A percentile compares a stretch with the other conserved stretches of the same genome.
Evolutionary conservation across 2,113 vertebrate genomes (phyloP).

Genomic region (Eira barbara): DNA sequence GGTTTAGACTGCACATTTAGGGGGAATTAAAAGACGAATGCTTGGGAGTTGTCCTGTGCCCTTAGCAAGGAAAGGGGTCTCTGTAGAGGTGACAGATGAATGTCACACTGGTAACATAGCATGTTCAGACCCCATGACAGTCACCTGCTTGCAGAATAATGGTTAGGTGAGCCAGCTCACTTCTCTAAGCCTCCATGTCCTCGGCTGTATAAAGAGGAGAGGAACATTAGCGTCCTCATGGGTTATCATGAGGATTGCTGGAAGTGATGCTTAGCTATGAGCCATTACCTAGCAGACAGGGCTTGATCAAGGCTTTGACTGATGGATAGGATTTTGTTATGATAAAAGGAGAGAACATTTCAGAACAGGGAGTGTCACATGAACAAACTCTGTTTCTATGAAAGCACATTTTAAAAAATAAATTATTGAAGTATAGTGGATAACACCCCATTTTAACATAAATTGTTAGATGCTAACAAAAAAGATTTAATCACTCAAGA

Average conservation of each 20-base stretch:
- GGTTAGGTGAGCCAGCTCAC: not conserved
- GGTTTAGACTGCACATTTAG: not conserved
- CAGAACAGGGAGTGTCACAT: not conserved
- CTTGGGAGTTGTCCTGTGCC: not conserved
- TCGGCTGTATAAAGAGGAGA: rapidly evolving
- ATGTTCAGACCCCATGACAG: not conserved
- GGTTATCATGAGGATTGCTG: not conserved
- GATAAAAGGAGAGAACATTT: not conserved
- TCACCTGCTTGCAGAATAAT: not conserved
- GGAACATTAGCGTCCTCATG: not conserved
- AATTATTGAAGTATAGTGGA: not conserved
- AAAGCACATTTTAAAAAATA: not conserved
- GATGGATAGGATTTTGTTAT: not conserved
- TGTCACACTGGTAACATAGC: not conserved
- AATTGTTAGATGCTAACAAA: not conserved
- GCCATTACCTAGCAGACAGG: not conserved
- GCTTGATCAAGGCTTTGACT: not conserved
- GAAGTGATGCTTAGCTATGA: not conserved
- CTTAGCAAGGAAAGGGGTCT: not conserved
- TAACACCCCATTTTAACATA: not conserved
- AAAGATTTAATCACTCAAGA: not conserved
- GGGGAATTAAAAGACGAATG: not conserved
- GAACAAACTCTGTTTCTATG: not conserved
- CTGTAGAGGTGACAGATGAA: not conserved
- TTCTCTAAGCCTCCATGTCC: not conserved